These are phyloP conservation scores for Muscicapa striata DNA, from an alignment of 2,797 vertebrate genomes.

Conservation along the genomic window DNA sequence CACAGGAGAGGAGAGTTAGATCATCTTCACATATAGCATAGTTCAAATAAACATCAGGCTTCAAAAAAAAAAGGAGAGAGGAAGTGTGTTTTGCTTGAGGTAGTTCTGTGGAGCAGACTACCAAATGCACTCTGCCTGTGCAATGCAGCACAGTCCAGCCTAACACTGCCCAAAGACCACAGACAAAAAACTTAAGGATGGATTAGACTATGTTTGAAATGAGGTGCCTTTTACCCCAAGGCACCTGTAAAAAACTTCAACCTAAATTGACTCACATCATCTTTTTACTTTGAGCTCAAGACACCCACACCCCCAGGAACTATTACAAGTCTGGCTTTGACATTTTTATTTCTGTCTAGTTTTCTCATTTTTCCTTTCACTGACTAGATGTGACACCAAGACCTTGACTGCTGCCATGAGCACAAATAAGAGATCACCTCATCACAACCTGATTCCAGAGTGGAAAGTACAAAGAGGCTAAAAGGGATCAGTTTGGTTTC, in stretches of 20 bases:
- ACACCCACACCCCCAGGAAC: not conserved
- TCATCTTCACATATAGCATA: slow-evolving; percentile 46
- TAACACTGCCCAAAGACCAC: not conserved
- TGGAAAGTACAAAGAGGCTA: not conserved
- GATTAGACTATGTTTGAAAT: not conserved
- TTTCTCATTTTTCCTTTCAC: slow-evolving; percentile 24
- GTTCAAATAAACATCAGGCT: slow-evolving; percentile 47
- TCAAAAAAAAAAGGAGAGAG: not conserved
- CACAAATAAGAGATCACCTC: not conserved
- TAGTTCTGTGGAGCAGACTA: not conserved
- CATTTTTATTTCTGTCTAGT: slow-evolving; percentile 19
- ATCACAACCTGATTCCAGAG: not conserved
- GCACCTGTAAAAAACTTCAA: not conserved
- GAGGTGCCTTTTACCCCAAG: not conserved
- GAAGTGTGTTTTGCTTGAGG: not conserved
- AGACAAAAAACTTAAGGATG: not conserved
- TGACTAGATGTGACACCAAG: not conserved
- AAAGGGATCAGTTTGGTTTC: not conserved
- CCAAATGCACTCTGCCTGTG: not conserved
- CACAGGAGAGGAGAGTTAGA: slow-evolving; percentile 4
- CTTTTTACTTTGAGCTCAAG: not conserved
- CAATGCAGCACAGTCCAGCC: not conserved
- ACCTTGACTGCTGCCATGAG: not conserved
- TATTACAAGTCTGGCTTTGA: not conserved
- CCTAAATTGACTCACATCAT: not conserved